A percentile compares a stretch with the other conserved stretches of the same genome.
Conservation (phyloP, 2,888 invertebrate genomes). For the Spilosoma lubricipeda region DNA sequence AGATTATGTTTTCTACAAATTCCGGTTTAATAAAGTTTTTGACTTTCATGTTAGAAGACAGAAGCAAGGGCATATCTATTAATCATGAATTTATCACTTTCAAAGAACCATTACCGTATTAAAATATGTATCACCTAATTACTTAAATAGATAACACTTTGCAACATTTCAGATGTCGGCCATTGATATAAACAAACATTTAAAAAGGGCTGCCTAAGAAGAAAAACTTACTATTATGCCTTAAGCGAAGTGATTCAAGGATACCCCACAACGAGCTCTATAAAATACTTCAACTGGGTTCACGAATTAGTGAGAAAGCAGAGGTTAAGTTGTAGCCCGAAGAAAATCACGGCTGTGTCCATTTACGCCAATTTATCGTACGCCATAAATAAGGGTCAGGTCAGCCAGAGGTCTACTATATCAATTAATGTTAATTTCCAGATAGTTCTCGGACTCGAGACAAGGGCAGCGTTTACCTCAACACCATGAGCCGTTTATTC, state of each 20-base stretch:
- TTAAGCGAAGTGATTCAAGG: constrained; percentile 3
- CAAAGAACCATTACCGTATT: background rate
- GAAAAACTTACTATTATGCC: background rate
- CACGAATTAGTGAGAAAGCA: constrained; percentile 47
- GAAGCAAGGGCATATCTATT: background rate
- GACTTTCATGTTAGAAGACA: background rate
- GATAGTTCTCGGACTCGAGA: constrained; percentile 32
- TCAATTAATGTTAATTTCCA: constrained; percentile 60
- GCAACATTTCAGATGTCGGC: background rate
- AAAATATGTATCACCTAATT: background rate
- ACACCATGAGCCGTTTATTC: constrained; percentile 20
- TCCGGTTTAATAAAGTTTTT: background rate
- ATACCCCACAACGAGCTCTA: constrained; percentile 1
- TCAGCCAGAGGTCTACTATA: constrained; percentile 50
- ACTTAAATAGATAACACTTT: background rate
- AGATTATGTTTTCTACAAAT: background rate
- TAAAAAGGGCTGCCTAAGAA: background rate
- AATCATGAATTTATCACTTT: too few species aligned
- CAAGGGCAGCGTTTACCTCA: constrained; percentile 23
- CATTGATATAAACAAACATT: background rate
- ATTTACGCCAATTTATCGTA: constrained; percentile 55
- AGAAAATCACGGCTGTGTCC: constrained; percentile 59
- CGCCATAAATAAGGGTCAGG: constrained; percentile 54
- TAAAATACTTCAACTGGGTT: constrained; percentile 32
- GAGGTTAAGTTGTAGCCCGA: constrained; percentile 61